These are phyloP conservation scores for Malurus leucopterus DNA, from an alignment of 2,797 vertebrate genomes.

Conservation along the genomic window DNA sequence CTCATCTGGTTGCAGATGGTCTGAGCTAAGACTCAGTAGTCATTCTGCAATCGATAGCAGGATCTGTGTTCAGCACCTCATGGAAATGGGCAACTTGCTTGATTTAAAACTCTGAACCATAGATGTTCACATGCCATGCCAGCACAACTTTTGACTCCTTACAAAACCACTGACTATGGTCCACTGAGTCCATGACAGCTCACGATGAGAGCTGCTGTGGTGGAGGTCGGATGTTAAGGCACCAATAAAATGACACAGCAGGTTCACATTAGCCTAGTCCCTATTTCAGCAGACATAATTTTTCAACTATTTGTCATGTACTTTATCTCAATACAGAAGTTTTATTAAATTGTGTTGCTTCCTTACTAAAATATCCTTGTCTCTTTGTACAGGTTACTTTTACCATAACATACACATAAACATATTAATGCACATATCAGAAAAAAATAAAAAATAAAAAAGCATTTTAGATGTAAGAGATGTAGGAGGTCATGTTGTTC, in stretches of 20 bases:
- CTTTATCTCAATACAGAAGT: not conserved
- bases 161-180: conserved; percentile 6
- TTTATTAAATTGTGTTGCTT: not conserved
- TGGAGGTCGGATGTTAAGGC: conserved; percentile 31
- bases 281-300: not conserved
- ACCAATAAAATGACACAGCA: conserved; percentile 27
- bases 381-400: not conserved
- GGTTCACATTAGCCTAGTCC: conserved; percentile 21
- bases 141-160: not conserved
- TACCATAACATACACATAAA: not conserved
- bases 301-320: not conserved
- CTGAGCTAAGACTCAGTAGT: not conserved
- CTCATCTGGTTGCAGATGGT: not conserved
- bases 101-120: not conserved
- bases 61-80: not conserved
- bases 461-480: not conserved
- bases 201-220: conserved; percentile 14
- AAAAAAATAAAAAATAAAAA: no score
- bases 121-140: not conserved
- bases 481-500: not conserved
- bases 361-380: not conserved
- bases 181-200: not conserved
- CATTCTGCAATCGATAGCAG: not conserved
- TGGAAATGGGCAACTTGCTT: not conserved
- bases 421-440: not conserved